Evolutionary conservation across 2,797 vertebrate genomes (phyloP), one percentile per base, ranked within the genome.

Genomic region (Semaprochilodus insignis): DNA sequence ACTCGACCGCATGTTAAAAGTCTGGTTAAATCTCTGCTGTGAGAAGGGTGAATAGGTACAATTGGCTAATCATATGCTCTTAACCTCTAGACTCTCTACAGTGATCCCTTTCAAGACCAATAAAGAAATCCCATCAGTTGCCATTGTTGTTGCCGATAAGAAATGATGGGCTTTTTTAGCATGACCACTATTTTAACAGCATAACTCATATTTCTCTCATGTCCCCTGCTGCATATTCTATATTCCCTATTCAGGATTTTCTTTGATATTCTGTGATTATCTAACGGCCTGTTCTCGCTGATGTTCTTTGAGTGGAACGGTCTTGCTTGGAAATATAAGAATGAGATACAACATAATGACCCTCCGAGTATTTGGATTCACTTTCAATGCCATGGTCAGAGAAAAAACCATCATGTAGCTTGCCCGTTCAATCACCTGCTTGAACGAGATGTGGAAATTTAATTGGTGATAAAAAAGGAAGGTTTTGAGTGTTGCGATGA

Each of bases 21-120:
- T 84, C 79, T 79, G 84, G 83, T 81, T 86, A 78, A 73, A 78
- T 81, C 66, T 74, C 27, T 10, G 60, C 72, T 66, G 52, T 31
- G 85, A 83, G 79, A 57, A 44, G 73, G 67, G 51, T 80, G 81
- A 86, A 85, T 78, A 75, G 79, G 48, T 80, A 79, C 52, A 80
- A 78, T 81, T 78, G 74, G 71, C 83, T 86, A 86, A 80, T 83
- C 78, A 85, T 73, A 77, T 83, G 70, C 63, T 78, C 75, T 88
- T 72, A 81, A 87, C 85, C 82, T 59, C 51, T 40, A 75, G 81
- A 84, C 74, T 59, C 52, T 67, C 75, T 70, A 14, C 78, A 78
- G 55, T 76, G 81, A 81, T 80, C 57, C 81, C 40, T 73, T 86
- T 75, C 48, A 73, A 80, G 62, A 77, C 21, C 71, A 23, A 72